phyloP scores from a whole-genome alignment of 2,888 invertebrate species.

The Stenchaetothrips biformis region DNA sequence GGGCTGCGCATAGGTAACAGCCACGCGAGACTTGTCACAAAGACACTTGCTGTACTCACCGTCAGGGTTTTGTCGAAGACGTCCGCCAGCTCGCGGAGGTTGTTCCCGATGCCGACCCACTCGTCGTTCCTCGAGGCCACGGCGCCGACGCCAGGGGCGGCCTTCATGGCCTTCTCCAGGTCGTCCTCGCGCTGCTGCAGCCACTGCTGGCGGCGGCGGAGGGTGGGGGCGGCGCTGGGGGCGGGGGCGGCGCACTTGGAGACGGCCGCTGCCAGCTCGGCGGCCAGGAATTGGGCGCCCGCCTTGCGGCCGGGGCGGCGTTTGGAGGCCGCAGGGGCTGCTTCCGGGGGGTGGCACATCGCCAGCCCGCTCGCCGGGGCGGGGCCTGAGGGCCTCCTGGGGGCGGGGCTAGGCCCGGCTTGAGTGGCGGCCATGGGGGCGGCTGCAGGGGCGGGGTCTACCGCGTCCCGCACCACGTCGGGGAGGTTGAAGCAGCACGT shows the following conservation, averaged over 20 bases:
- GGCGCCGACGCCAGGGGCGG: neutral
- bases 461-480: neutral
- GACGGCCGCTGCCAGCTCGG: too few species aligned
- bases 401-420: neutral
- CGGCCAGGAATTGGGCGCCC: too few species aligned
- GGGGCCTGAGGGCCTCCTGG: neutral
- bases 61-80: neutral
- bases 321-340: neutral
- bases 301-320: neutral
- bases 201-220: neutral
- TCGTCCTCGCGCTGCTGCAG: neutral
- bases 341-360: too few species aligned
- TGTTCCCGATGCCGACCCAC: neutral
- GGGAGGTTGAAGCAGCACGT: neutral
- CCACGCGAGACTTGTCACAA: neutral
- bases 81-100: neutral
- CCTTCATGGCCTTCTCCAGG: slow-evolving; percentile 3
- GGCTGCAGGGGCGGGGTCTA: neutral
- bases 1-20: too few species aligned
- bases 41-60: neutral
- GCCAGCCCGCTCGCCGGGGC: too few species aligned
- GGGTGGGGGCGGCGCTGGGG: too few species aligned
- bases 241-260: too few species aligned
- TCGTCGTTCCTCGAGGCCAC: neutral
- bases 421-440: neutral